phyloP scores from a whole-genome alignment of 2,113 vertebrate genomes.

The Sigmodon hispidus region DNA sequence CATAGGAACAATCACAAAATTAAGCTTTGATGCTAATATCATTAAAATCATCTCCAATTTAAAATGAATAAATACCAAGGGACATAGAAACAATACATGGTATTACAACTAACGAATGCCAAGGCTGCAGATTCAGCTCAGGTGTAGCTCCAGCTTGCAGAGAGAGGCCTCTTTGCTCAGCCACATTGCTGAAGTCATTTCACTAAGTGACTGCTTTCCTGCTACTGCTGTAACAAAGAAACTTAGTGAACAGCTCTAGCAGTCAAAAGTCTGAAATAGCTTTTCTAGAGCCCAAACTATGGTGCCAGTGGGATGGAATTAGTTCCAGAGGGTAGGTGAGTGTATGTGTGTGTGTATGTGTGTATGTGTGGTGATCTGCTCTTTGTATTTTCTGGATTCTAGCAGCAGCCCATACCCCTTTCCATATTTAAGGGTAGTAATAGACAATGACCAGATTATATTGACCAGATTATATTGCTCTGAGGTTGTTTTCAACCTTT shows the following conservation, averaged over 20 bases:
- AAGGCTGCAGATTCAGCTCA: too few relatives aligned
- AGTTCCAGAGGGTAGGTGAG: background rate
- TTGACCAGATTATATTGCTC: background rate
- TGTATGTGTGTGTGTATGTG: too few relatives aligned
- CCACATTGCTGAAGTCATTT: background rate
- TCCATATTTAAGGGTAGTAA: background rate
- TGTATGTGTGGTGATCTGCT: background rate
- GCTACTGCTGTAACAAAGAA: background rate
- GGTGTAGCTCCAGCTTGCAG: rapidly evolving
- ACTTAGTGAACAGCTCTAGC: background rate
- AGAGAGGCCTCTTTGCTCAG: background rate
- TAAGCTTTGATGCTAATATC: background rate
- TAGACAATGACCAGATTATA: background rate
- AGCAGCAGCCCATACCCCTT: background rate
- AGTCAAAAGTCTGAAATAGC: background rate
- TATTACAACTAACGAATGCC: background rate
- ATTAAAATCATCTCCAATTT: background rate
- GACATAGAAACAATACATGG: too few relatives aligned
- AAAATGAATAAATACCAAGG: background rate
- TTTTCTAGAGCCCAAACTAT: background rate
- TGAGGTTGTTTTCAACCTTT: background rate
- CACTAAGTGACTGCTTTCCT: background rate
- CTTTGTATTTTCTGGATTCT: background rate
- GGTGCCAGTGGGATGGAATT: background rate
- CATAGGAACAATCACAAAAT: background rate